phyloP scores from a whole-genome alignment of 2,797 vertebrate genomes.

The Calcarius lapponicus region DNA sequence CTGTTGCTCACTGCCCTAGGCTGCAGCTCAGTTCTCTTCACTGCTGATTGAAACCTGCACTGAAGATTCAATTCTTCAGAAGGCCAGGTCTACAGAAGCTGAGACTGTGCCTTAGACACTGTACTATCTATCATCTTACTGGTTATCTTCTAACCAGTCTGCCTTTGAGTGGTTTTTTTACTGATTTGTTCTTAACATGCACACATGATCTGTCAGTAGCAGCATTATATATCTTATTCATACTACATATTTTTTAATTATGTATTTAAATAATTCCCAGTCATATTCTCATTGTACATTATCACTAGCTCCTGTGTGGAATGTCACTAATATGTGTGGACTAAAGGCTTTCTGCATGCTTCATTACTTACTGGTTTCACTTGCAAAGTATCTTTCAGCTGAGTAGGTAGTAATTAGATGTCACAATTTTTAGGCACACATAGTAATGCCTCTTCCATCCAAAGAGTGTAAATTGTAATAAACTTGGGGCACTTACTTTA shows the following conservation, averaged over 20 bases:
- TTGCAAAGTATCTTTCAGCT: background rate
- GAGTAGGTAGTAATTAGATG: background rate
- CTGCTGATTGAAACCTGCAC: background rate
- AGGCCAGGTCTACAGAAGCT: background rate
- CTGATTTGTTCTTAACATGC: background rate
- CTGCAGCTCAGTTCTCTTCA: background rate
- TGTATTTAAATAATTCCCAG: background rate
- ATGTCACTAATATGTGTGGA: background rate
- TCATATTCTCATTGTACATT: background rate
- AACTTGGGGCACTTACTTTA: background rate
- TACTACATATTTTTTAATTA: background rate
- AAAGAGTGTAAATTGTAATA: background rate
- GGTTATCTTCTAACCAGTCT: background rate
- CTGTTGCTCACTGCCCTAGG: background rate
- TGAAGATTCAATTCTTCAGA: background rate
- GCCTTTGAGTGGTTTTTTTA: background rate
- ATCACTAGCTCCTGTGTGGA: background rate
- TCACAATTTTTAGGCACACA: background rate
- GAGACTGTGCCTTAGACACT: background rate
- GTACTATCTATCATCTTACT: background rate
- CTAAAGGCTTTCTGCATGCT: background rate
- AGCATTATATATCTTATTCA: background rate
- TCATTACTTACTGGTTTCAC: background rate
- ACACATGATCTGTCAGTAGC: background rate
- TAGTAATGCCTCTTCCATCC: background rate